phyloP scores from a whole-genome alignment of 2,113 vertebrate genomes.

The Cyphomyrus discorhynchus region DNA sequence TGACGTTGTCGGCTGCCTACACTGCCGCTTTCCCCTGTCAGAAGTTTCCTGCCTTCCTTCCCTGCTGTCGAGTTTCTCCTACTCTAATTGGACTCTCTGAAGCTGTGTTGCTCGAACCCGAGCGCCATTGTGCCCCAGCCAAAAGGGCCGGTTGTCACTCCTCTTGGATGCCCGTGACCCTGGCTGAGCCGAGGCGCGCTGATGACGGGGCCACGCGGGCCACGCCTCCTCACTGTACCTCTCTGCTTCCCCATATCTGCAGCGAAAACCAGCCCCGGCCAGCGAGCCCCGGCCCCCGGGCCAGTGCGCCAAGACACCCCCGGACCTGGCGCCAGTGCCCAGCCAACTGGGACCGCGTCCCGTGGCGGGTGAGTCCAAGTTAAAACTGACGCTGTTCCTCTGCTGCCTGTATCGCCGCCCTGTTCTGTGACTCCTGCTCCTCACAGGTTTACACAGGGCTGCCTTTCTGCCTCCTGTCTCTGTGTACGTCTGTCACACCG shows the following conservation, averaged over 20 bases:
- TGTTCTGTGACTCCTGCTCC: background rate
- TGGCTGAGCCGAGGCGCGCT: background rate
- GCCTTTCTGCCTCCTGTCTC: background rate
- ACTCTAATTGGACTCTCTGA: background rate
- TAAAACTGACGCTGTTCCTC: background rate
- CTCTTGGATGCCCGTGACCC: background rate
- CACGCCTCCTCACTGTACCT: background rate
- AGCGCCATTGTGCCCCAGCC: background rate
- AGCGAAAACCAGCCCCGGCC: slow-evolving; percentile 48
- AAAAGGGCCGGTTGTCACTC: no score
- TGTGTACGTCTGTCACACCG: background rate
- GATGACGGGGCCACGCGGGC: background rate
- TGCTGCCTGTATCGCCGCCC: background rate
- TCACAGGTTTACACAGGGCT: background rate
- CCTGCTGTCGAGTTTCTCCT: background rate
- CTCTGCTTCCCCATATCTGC: slow-evolving; percentile 1
- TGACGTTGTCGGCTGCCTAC: background rate
- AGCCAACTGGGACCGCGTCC: slow-evolving; percentile 1
- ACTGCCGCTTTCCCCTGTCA: background rate
- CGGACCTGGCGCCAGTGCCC: slow-evolving; percentile 26
- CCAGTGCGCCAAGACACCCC: slow-evolving; percentile 48
- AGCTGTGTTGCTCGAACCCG: background rate
- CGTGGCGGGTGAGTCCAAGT: slow-evolving; percentile 48
- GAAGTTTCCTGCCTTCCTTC: background rate
- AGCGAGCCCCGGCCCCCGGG: slow-evolving; percentile 43